Evolutionary conservation across 1,140 invertebrate genomes (phyloP).

Genomic region (Eulimnadia texana): DNA sequence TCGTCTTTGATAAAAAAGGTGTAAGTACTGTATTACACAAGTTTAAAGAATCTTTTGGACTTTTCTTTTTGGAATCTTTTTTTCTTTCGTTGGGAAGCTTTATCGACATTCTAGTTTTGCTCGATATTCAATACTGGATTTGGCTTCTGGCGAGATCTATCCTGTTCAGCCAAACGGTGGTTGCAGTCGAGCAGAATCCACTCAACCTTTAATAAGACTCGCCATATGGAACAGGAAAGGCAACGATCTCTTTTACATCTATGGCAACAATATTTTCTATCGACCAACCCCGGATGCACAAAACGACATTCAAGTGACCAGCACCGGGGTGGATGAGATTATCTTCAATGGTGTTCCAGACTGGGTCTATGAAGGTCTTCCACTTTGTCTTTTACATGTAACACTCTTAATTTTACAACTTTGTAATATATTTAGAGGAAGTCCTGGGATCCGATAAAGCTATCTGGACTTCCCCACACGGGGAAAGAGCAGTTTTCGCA

Average conservation of each 20-base stretch:
- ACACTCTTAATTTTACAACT: too few species aligned
- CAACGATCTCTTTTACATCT: slow-evolving; percentile 58
- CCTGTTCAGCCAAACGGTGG: slow-evolving; percentile 20
- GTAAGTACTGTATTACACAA: slow-evolving; percentile 25
- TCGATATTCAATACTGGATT: slow-evolving; percentile 38
- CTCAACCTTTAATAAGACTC: slow-evolving; percentile 18
- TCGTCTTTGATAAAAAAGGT: slow-evolving; percentile 35
- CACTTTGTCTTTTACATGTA: too few species aligned
- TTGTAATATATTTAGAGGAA: slow-evolving; percentile 59
- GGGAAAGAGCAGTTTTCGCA: slow-evolving; percentile 59
- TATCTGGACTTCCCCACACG: slow-evolving; percentile 74
- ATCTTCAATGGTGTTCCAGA: slow-evolving; percentile 68
- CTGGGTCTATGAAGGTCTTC: slow-evolving; percentile 65
- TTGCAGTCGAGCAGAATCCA: slow-evolving; percentile 41
- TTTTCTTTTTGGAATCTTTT: neutral
- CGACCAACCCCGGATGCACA: slow-evolving; percentile 30
- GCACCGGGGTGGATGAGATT: slow-evolving; percentile 35
- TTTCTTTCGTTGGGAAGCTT: slow-evolving; percentile 27
- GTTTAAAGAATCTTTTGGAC: slow-evolving; percentile 7
- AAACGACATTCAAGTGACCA: slow-evolving; percentile 40
- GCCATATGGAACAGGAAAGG: slow-evolving; percentile 51
- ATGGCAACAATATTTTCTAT: slow-evolving; percentile 70
- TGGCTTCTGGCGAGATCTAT: slow-evolving; percentile 31
- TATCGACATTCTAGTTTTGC: slow-evolving; percentile 41
- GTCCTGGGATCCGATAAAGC: slow-evolving; percentile 70